Base-by-base conservation (phyloP, 37 sponge, comb jelly and placozoan genomes). In the Haliclona indistincta region DNA sequence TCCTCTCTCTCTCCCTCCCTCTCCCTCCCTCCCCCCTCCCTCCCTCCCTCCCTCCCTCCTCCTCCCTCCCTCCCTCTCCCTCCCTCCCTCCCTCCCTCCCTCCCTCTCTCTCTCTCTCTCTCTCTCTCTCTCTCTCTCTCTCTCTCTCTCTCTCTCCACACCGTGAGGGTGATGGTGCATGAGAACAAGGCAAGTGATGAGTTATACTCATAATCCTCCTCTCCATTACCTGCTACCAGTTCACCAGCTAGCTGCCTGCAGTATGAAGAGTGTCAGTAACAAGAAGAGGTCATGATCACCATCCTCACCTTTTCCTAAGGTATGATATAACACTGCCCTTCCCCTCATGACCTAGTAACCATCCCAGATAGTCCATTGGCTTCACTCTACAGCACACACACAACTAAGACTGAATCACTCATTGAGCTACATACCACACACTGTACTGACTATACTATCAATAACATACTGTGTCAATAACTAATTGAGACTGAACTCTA, bases 301-400 rank as follows among this genome's bases (percentile, higher is more conserved):
- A 54, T 2, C 10, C 61, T 3, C 20, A 86, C 92, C 56, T 81
- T 70, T 83, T 77, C 72, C 70, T 92, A 42, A 94, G 79, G 32
- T 58, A 25, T 26, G 85, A 72, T 33, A 90, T 39, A 15, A 90
- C 61, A 64, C 91, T 89, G 28, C 95, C 95, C 49, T 71, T 53
- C 52, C 95, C 95, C 43, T 90, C 88, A 54, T 94, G 91, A 2
- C 95, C 95, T 20, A 90, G 58, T 1, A 86, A 56, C 75, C 87
- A 80, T n/a, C 75, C 73, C n/a, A 94, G 44, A 42, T 86, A 94
- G 22, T 75, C 28, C 32, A 83, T 29, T 13, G 95, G 95, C 47
- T 94, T 94, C 3, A 55, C 68, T 58, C 91, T 89, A 54, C 38
- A 69, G 56, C 15, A 13, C 13, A 8, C 49, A 47, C 13, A 13